Conservation (phyloP, 2,888 invertebrate species). For the Acrobeloides nanus region DNA sequence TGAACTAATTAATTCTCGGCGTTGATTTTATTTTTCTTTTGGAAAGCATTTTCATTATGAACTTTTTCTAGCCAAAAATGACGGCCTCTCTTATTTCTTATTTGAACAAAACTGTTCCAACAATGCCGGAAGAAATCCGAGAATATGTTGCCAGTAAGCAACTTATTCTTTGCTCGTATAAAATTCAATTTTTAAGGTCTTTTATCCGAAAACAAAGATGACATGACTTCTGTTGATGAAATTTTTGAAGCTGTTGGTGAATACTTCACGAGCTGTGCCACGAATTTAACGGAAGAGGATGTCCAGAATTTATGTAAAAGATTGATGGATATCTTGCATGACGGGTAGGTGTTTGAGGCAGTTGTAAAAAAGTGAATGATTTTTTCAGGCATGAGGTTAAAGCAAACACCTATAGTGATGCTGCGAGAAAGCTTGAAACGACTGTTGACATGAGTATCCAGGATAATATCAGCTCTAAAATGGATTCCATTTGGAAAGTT, state of each 20-base stretch:
- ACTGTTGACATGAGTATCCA: constrained; percentile 50
- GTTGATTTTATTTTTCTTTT: too few relatives aligned
- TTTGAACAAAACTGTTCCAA: constrained; percentile 34
- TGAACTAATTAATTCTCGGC: too few relatives aligned
- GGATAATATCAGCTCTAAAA: constrained; percentile 35
- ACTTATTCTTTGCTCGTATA: background rate
- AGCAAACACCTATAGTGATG: constrained; percentile 1
- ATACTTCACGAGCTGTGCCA: constrained; percentile 28
- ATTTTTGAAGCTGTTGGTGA: constrained; percentile 49
- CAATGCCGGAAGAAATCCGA: constrained; percentile 37
- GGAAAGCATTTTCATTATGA: too few relatives aligned
- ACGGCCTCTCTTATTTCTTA: too few relatives aligned
- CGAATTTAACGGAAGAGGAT: constrained; percentile 23
- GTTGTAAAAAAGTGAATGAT: constrained; percentile 8
- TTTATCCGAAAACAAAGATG: constrained; percentile 42
- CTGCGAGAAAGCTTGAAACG: constrained; percentile 41
- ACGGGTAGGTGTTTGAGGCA: constrained; percentile 29
- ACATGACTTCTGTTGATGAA: constrained; percentile 40
- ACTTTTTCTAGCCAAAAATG: too few relatives aligned
- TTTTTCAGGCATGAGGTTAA: constrained; percentile 17
- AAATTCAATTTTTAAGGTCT: constrained; percentile 25
- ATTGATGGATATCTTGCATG: constrained; percentile 39
- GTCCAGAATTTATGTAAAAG: constrained; percentile 35
- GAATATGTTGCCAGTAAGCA: constrained; percentile 33
- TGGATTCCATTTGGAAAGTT: constrained; percentile 49